Evolutionary conservation across 2,888 invertebrate genomes (phyloP), one percentile per base, ranked within the genome.

Genomic region (Agelastica alni): DNA sequence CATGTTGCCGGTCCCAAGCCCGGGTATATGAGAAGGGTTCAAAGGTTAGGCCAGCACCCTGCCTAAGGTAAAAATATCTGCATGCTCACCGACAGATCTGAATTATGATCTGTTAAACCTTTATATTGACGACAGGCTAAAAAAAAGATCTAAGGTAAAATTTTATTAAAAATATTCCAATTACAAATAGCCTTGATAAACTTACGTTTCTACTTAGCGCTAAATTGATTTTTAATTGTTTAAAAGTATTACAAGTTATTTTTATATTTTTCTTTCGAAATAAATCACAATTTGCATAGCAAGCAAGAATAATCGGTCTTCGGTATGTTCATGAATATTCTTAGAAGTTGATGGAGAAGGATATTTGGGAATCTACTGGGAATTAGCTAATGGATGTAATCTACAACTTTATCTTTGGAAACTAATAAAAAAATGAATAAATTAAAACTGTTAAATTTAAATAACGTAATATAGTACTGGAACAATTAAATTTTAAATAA

Each of bases 161-260:
- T n/a, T n/a, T n/a, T n/a, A n/a, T n/a, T n/a, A 26, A 53, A 51
- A 48, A 51, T 53, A 48, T 51, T 58, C 44, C 46, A 53, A 51
- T 58, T 53, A 51, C 9, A 37, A n/a, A 41, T 36, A 31, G 36
- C 39, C 53, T 51, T 51, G 42, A 53, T 30, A 37, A 34, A 58
- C 53, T 51, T 51, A 10, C 41, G 30, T 32, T 53, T 46, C 42
- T 46, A 22, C 49, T 51, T 36, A 20, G 53, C 55, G 56, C 49
- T 46, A 53, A 61, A 69, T 71, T 70, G 71, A 72, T 70, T 67
- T 69, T 69, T 70, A 71, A 71, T 69, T 71, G 66, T 65, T 54
- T 58, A 61, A 64, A 66, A 68, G 55, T 60, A 62, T 56, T 59
- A 60, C 54, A 42, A 61, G 53, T 47, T 37, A 30, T 37, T 53